These are phyloP conservation scores for Cossypha caffra DNA, from an alignment of 2,797 vertebrate genomes.

Conservation along the genomic window DNA sequence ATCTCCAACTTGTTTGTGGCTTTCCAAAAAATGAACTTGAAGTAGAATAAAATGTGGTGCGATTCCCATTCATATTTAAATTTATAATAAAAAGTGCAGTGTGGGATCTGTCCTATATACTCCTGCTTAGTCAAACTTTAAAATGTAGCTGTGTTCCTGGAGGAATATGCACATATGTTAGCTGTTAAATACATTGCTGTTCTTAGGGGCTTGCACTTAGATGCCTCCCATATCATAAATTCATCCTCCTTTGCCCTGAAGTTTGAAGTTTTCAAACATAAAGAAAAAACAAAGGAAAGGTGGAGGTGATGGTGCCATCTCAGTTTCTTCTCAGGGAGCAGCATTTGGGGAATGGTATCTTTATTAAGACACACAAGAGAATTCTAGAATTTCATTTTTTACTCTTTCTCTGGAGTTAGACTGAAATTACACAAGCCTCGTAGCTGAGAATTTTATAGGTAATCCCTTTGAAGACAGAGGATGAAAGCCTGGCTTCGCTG, in stretches of 20 bases:
- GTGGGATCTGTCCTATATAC: neutral
- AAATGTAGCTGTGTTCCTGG: neutral
- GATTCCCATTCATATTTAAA: constrained; percentile 52
- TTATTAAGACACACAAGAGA: neutral
- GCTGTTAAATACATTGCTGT: neutral
- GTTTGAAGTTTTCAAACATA: neutral
- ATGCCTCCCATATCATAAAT: neutral
- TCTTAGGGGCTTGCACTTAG: constrained; percentile 4
- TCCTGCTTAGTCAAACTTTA: neutral
- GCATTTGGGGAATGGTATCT: neutral
- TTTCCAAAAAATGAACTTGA: constrained; percentile 70
- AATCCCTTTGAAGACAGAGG: constrained; percentile 45
- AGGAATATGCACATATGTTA: neutral
- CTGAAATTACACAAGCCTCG: neutral
- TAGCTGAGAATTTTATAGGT: constrained; percentile 29
- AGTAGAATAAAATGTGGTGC: constrained; percentile 57
- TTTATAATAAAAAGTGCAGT: constrained; percentile 6
- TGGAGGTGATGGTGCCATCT: neutral
- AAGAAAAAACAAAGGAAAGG: neutral
- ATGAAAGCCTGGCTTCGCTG: constrained; percentile 30
- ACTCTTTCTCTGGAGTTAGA: neutral
- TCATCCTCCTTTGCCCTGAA: neutral
- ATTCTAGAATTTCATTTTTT: neutral
- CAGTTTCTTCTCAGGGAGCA: neutral
- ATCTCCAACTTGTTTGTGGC: constrained; percentile 69